Base-by-base conservation (phyloP, 1,140 invertebrate genomes). In the Formica selysi region DNA sequence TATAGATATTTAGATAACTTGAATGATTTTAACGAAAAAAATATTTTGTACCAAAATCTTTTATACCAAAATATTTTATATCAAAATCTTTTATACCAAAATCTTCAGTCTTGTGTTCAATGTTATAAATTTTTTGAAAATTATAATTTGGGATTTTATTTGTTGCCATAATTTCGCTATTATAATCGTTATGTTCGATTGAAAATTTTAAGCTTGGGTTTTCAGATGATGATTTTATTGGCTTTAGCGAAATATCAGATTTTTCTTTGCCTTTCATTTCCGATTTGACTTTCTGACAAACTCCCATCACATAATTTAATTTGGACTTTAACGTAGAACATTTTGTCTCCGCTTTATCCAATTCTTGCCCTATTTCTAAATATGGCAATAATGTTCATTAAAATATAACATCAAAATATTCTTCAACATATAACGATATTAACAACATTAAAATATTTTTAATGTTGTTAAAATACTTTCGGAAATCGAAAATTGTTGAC, bases 231-330 rank as follows among this genome's bases (percentile, higher is more conserved):
- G n/a, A 51, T 26, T 0, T 70, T 11, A 41, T 59, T 51, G 22
- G 19, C 19, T 76, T 16, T 54, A 51, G 32, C 2, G 64, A 80
- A 70, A 19, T 26, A 11, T 62, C 1, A 0, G 29, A 54, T 7
- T 5, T 26, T 59, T 76, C 65, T 70, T 85, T 51, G 65, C 38
- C 59, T 62, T 29, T 68, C 32, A 29, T 76, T 54, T 89, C 67
- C 64, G 70, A 76, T 44, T 85, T 80, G 7, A 64, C 86, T 5
- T 86, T 74, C 16, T 68, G 87, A 64, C 93, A 95, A n/a, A 93
- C 64, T 51, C 87, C 91, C 87, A 95, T 95, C 92, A 95, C 92
- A 41, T 92, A 92, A 86, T 95, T 92, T 54, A 95, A 88, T 86
- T 95, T 93, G 26, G 89, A 91, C 73, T 95, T 94, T 44, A 95